Base-by-base conservation (phyloP, 1,140 invertebrate species). In the Eueides isabella region DNA sequence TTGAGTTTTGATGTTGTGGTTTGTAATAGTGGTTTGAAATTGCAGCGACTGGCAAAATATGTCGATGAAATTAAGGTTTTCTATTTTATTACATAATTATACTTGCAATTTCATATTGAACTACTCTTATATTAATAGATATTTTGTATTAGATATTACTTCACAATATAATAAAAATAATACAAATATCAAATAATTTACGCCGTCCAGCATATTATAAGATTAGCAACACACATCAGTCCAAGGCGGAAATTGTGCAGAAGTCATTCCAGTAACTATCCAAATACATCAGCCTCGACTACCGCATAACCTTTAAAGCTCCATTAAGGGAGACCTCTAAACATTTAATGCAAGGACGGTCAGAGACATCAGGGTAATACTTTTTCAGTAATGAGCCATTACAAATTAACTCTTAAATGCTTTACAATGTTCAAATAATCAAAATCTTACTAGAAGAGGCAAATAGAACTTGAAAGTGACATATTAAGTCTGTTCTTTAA, bases 251-350 rank as follows among this genome's bases (percentile, higher is more conserved):
- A 55, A 55, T 55, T 26, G 48, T 19, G 3, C 38, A 19, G n/a
- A 23, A 55, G 48, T 23, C 48, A 55, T 23, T 55, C 48, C 48
- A 55, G 5, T 38, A 23, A 23, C 2, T 26, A 55, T 26, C 48
- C 48, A 55, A 55, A 55, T 26, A 55, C 23, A 23, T 55, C 48
- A 55, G 26, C 48, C 48, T 55, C 23, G 9, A 55, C 23, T 23
- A 11, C 48, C 11, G 48, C 35, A 1, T 48, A 48, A 44, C 66
- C 26, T 55, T 67, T 67, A 7, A 31, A 67, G 41, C 28, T 1
- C 66, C 66, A 55, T 67, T 55, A 67, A 67, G 7, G 16, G 19
- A 55, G 41, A 67, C 16, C 33, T 35, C 64, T 38, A 66, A 66
- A 55, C 11, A 55, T 55, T 55, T 55, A 26, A 55, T 55, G 48